Conservation (phyloP, 2,797 vertebrate genomes). For the Falco berigora region DNA sequence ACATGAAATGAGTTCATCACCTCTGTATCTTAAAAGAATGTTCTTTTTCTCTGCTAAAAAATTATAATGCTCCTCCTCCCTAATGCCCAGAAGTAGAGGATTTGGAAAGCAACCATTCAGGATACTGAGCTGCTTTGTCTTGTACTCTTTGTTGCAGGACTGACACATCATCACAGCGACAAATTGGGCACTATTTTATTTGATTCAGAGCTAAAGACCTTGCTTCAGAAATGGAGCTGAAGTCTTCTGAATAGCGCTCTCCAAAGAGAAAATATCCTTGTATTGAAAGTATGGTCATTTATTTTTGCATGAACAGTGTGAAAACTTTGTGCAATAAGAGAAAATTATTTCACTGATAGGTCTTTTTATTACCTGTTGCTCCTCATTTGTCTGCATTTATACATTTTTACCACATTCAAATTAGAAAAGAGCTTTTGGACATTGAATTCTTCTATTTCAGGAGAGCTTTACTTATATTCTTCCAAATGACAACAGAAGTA, state of each 20-base stretch:
- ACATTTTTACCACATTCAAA: not conserved
- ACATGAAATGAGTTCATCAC: not conserved
- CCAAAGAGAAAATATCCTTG: not conserved
- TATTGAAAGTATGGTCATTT: not conserved
- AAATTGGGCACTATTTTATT: not conserved
- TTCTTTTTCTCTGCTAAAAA: not conserved
- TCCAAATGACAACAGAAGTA: not conserved
- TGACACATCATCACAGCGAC: not conserved
- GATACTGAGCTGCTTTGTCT: not conserved
- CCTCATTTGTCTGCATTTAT: not conserved
- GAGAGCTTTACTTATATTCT: not conserved
- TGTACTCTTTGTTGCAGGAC: not conserved
- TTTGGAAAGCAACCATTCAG: not conserved
- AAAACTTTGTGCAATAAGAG: not conserved
- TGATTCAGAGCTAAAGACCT: not conserved
- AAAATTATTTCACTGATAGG: not conserved
- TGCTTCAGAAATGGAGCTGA: not conserved
- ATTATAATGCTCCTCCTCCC: not conserved
- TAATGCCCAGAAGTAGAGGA: not conserved
- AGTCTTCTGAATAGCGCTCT: not conserved
- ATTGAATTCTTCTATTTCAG: not conserved
- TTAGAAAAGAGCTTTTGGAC: not conserved
- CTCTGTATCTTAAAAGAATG: not conserved
- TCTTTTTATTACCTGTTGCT: not conserved
- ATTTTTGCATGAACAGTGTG: not conserved